phyloP scores from a whole-genome alignment of 2,113 vertebrate species.

The Gadus chalcogrammus region DNA sequence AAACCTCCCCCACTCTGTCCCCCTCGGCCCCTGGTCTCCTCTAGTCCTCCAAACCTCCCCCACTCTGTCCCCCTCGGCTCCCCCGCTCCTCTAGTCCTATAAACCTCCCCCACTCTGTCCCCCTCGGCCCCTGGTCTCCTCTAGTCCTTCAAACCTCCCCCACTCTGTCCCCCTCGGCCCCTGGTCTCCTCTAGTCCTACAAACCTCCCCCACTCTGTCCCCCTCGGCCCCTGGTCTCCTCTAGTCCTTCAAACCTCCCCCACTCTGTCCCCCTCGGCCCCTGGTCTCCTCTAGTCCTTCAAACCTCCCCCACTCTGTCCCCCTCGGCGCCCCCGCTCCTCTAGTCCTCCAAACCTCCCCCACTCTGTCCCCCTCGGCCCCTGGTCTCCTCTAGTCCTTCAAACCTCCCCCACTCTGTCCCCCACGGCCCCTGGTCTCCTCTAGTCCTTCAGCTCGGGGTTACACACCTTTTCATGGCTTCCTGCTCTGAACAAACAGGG shows the following conservation, averaged over 20 bases:
- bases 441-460: slow-evolving; percentile 57
- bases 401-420: slow-evolving; percentile 13
- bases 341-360: slow-evolving; percentile 9
- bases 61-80: slow-evolving; percentile 6
- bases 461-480: slow-evolving; percentile 73
- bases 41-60: not conserved
- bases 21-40: too few species aligned
- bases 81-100: too few species aligned
- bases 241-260: slow-evolving; percentile 7
- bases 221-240: too few species aligned
- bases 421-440: slow-evolving; percentile 9
- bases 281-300: too few species aligned
- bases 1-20: slow-evolving; percentile 24
- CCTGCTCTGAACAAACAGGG: slow-evolving; percentile 70
- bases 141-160: slow-evolving; percentile 48
- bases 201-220: slow-evolving; percentile 24
- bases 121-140: slow-evolving; percentile 10
- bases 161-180: slow-evolving; percentile 4
- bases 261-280: slow-evolving; percentile 4
- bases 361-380: slow-evolving; percentile 2
- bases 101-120: slow-evolving; percentile 13
- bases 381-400: too few species aligned
- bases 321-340: too few species aligned
- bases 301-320: slow-evolving; percentile 24
- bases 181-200: too few species aligned